Percentiles rank a stretch among this genome's conserved stretches.
phyloP scores from a whole-genome alignment of 2,797 vertebrate genomes.

The Botia almorhae region DNA sequence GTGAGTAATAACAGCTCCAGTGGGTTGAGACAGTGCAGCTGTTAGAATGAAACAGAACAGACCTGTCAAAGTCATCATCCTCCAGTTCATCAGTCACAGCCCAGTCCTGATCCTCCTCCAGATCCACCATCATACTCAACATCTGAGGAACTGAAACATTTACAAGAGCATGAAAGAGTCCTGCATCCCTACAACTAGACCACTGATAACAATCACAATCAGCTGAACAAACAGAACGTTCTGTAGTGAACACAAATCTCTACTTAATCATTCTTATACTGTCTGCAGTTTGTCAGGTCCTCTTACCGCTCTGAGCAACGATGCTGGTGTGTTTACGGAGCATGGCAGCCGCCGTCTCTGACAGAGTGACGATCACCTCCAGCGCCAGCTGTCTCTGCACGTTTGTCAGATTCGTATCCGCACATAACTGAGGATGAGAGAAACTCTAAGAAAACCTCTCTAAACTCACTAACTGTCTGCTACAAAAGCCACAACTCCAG shows the following conservation, averaged over 20 bases:
- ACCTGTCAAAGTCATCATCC: constrained; percentile 99
- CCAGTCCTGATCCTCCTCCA: constrained; percentile 98
- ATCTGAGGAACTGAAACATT: constrained; percentile 90
- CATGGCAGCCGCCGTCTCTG: constrained; percentile 97
- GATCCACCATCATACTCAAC: constrained; percentile 98
- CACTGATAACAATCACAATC: too few species aligned
- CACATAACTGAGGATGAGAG: constrained; percentile 83
- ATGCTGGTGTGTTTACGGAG: constrained; percentile 93
- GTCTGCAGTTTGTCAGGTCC: neutral
- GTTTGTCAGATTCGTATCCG: constrained; percentile 89
- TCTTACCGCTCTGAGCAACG: constrained; percentile 93
- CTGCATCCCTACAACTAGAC: too few species aligned
- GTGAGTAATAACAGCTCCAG: too few species aligned
- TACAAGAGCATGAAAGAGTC: neutral
- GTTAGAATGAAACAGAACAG: neutral
- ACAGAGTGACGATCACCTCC: constrained; percentile 97
- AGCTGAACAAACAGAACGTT: too few species aligned
- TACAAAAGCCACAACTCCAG: too few species aligned
- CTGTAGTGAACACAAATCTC: constrained; percentile 68
- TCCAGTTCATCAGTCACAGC: constrained; percentile 94
- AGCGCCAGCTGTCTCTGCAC: constrained; percentile 96
- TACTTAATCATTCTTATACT: too few species aligned
- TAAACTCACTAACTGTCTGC: too few species aligned
- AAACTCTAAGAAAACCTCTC: too few species aligned
- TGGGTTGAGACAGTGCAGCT: too few species aligned